Conservation (phyloP, 2,797 vertebrate species). For the Miichthys miiuy region DNA sequence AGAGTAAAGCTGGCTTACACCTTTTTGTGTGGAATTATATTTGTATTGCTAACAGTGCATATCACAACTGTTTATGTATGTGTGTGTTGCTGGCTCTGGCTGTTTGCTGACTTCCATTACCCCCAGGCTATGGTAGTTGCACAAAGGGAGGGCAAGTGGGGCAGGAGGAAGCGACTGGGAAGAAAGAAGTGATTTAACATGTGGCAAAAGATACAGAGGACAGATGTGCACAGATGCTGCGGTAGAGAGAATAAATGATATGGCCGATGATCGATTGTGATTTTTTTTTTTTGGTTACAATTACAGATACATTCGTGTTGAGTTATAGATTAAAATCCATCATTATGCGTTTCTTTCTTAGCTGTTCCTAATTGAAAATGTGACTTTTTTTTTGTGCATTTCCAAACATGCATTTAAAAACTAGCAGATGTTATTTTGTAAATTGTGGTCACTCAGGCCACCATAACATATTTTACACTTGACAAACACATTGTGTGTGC, state of each 20-base stretch:
- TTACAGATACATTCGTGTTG: too few relatives aligned
- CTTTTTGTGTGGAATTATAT: conserved; percentile 27
- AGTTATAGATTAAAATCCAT: too few relatives aligned
- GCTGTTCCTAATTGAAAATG: neutral
- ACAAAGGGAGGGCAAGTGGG: conserved; percentile 35
- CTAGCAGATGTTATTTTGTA: neutral
- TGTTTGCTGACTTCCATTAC: conserved; percentile 51
- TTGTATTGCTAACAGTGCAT: conserved; percentile 20
- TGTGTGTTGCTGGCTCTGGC: neutral
- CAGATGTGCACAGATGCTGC: conserved; percentile 3
- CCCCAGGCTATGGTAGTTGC: conserved; percentile 25
- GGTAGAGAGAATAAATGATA: neutral
- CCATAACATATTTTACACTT: neutral
- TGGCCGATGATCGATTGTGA: neutral
- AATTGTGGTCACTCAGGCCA: neutral
- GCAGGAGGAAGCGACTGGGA: conserved; percentile 6
- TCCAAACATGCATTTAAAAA: neutral
- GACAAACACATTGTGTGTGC: neutral
- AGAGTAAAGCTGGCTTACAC: conserved; percentile 6
- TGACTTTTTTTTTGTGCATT: neutral
- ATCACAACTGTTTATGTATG: conserved; percentile 11
- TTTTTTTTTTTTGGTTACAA: too few relatives aligned
- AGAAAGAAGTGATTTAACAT: conserved; percentile 32
- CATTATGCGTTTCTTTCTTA: neutral
- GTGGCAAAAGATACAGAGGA: neutral